phyloP scores from a whole-genome alignment of 2,113 vertebrate genomes.

The Mustelus asterias region DNA sequence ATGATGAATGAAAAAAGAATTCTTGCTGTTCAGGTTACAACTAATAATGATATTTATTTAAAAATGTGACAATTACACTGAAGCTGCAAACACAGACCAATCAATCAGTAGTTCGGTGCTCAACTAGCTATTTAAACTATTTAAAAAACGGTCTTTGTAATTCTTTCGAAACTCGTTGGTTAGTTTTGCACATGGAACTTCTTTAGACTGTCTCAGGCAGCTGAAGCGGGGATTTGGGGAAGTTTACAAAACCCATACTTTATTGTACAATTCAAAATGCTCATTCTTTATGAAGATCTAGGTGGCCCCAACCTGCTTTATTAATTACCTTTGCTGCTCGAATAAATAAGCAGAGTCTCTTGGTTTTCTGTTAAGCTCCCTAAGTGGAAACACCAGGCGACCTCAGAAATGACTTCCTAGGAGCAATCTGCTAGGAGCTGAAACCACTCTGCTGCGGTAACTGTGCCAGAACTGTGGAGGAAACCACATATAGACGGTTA shows the following conservation, averaged over 20 bases:
- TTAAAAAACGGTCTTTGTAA: background rate
- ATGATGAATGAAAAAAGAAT: too few relatives aligned
- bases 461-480: too few relatives aligned
- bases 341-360: background rate
- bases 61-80: background rate
- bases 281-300: background rate
- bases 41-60: background rate
- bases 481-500: too few relatives aligned
- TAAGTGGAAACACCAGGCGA: too few relatives aligned
- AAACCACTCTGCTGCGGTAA: too few relatives aligned
- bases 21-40: background rate
- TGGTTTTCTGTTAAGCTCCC: background rate
- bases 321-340: background rate
- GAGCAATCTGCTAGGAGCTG: background rate
- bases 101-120: background rate
- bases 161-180: background rate
- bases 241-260: background rate
- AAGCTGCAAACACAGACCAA: background rate
- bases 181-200: background rate
- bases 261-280: background rate
- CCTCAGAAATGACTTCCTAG: background rate
- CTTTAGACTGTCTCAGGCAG: background rate
- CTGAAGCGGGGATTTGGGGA: background rate
- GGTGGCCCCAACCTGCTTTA: background rate
- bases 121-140: background rate